phyloP scores from a whole-genome alignment of 2,113 vertebrate genomes.

The Pycnonotus jocosus region DNA sequence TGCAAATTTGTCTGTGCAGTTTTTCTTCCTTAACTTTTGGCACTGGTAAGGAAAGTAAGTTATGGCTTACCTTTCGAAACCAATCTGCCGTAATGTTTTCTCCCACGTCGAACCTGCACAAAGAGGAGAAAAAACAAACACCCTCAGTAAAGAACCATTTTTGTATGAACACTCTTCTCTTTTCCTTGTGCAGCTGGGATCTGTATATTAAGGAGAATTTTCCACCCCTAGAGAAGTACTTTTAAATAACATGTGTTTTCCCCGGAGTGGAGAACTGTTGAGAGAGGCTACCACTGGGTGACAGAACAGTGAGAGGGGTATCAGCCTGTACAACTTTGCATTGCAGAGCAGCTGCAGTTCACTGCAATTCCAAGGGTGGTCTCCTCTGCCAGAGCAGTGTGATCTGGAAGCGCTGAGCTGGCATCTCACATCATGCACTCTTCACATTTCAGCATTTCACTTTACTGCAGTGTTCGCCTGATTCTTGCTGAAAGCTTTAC shows the following conservation, averaged over 20 bases:
- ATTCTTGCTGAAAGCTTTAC: constrained; percentile 10
- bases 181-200: not conserved
- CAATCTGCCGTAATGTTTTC: constrained; percentile 91
- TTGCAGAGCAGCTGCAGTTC: not conserved
- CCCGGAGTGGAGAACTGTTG: not conserved
- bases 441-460: constrained; percentile 27
- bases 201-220: not conserved
- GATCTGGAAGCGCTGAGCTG: constrained; percentile 3
- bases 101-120: constrained; percentile 89
- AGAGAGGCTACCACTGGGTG: not conserved
- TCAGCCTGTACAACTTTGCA: not conserved
- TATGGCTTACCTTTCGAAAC: constrained; percentile 91
- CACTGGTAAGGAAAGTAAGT: not conserved
- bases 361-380: not conserved
- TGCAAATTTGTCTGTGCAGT: not conserved
- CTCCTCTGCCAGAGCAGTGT: not conserved
- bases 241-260: not conserved
- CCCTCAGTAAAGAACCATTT: not conserved
- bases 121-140: constrained; percentile 51
- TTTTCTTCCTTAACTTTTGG: not conserved
- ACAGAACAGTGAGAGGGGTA: not conserved
- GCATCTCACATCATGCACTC: not conserved
- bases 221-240: not conserved
- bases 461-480: not conserved
- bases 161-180: not conserved